phyloP scores from a whole-genome alignment of 1,140 invertebrate species.

The Akabosia matsudoensis region DNA sequence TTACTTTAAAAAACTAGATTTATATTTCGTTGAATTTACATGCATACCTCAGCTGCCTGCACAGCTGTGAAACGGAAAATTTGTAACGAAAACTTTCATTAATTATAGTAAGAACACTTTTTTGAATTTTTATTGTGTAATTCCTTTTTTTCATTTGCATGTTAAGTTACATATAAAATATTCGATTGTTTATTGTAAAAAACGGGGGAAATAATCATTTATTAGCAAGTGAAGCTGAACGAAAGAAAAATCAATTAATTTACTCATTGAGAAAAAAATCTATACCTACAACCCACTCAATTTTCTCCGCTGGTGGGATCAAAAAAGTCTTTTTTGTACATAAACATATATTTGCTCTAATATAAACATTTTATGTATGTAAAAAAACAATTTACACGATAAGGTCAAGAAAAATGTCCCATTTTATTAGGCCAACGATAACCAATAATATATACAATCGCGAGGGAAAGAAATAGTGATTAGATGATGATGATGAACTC shows the following conservation, averaged over 20 bases:
- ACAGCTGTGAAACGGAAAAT: background rate
- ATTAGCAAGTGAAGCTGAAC: background rate
- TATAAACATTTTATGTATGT: background rate
- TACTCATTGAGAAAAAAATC: slow-evolving; percentile 3
- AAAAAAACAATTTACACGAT: background rate
- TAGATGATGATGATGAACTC: background rate
- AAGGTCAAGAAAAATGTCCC: background rate
- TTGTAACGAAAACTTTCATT: background rate
- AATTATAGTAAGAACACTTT: too few relatives aligned
- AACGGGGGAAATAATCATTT: background rate
- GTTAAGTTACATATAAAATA: background rate
- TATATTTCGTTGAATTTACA: too few relatives aligned
- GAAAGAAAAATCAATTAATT: background rate
- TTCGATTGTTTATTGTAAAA: background rate
- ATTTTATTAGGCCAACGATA: slow-evolving; percentile 16
- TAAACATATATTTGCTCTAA: background rate
- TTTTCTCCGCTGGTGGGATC: slow-evolving; percentile 9
- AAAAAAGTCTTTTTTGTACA: background rate
- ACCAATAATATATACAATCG: slow-evolving; percentile 2
- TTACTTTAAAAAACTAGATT: too few relatives aligned
- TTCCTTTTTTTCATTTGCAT: background rate
- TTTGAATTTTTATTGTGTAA: background rate
- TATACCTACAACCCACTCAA: background rate
- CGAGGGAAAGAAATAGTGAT: background rate
- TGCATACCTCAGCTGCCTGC: too few relatives aligned